Evolutionary conservation across 2,797 vertebrate species (phyloP).

Genomic region (Pseudochromis fuscus): DNA sequence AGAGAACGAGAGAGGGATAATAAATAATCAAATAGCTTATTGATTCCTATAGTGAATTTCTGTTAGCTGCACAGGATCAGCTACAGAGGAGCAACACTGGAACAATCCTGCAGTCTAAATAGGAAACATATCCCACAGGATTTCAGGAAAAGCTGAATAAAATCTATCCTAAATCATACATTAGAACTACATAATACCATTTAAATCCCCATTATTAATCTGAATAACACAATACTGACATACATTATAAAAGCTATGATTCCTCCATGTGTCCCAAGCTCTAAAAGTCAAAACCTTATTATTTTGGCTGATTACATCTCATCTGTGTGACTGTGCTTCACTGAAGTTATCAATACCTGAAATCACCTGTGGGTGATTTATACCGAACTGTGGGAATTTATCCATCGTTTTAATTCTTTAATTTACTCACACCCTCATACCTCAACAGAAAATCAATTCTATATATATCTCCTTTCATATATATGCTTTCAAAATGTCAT

Average conservation of each 20-base stretch:
- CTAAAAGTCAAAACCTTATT: not conserved
- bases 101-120: slow-evolving; percentile 17
- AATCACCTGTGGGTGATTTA: not conserved
- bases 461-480: not conserved
- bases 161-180: not conserved
- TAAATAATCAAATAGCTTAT: slow-evolving; percentile 74
- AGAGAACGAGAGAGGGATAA: slow-evolving; percentile 44
- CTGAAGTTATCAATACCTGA: slow-evolving; percentile 15
- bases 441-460: not conserved
- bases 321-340: slow-evolving; percentile 5
- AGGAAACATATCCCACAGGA: too few relatives aligned
- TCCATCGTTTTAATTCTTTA: slow-evolving; percentile 1
- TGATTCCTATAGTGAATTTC: slow-evolving; percentile 59
- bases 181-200: slow-evolving; percentile 9
- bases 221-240: not conserved
- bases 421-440: slow-evolving; percentile 1
- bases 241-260: not conserved
- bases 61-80: slow-evolving; percentile 41
- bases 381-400: not conserved
- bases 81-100: slow-evolving; percentile 20
- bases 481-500: slow-evolving; percentile 26
- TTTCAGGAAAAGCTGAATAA: not conserved
- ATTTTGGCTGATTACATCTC: slow-evolving; percentile 4
- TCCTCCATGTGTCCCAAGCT: not conserved
- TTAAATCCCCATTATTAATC: not conserved